Base-by-base conservation (phyloP, 2,888 invertebrate genomes). In the Plutella xylostella region DNA sequence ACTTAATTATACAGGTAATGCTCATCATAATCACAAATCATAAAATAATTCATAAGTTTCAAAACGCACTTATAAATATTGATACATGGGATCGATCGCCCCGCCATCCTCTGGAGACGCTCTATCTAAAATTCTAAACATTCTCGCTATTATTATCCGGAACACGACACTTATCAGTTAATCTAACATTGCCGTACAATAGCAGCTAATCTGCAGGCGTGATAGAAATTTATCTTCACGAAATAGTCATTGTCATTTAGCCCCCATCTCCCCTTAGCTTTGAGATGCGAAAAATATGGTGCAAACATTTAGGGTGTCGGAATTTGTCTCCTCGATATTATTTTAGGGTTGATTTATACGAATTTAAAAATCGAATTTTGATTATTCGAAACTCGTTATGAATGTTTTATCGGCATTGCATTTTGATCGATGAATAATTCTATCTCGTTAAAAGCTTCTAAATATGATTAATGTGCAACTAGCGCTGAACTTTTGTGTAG, bases 151-250 rank as follows among this genome's bases (percentile, higher is more conserved):
- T 80, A 80, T 79, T 80, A 77, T 72, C 72, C 63, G 73, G 70
- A 55, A 71, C 35, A 43, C 31, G 69, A 72, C 76, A 80, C 80
- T 80, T 82, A 83, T 83, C 82, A 76, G 74, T 78, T 80, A 80
- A 83, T 83, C 82, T 82, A 77, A 74, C 77, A 74, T 77, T 59
- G 68, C 60, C 56, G 55, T 60, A 80, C 82, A 83, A 82, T 77
- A 58, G 64, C 51, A 51, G 72, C 75, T 82, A 82, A 82, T 82
- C 82, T 74, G 65, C 61, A 61, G 68, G 72, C 75, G 79, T 72
- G 79, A 79, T 68, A 78, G 72, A 70, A 77, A 79, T 79, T 78
- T 78, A 79, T 80, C 79, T 79, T 69, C 65, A 61, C 59, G 55
- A 60, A 63, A 68, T 65, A 63, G 64, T 65, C 66, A 71, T 77